These are phyloP conservation scores for Lycia hirtaria DNA, from an alignment of 2,888 invertebrate genomes.

Conservation along the genomic window DNA sequence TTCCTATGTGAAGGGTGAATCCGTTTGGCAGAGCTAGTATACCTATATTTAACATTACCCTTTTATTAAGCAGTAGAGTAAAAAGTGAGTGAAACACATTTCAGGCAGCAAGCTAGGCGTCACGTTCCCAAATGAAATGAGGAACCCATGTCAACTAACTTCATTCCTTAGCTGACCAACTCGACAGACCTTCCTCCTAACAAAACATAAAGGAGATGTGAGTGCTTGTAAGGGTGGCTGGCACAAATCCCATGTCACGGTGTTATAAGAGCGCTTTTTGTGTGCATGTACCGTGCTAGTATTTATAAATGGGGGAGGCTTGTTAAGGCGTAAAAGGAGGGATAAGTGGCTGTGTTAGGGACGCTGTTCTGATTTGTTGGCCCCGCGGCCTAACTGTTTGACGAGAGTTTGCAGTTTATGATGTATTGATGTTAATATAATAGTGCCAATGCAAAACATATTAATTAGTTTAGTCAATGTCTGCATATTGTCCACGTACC, in stretches of 20 bases:
- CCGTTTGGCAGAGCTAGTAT: too few species aligned
- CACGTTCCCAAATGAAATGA: slow-evolving; percentile 47
- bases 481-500: too few species aligned
- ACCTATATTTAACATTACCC: too few species aligned
- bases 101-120: slow-evolving; percentile 40
- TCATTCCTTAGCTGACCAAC: slow-evolving; percentile 43
- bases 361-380: slow-evolving; percentile 14
- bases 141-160: slow-evolving; percentile 49
- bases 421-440: too few species aligned
- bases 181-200: slow-evolving; percentile 25
- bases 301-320: slow-evolving; percentile 20
- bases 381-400: neutral
- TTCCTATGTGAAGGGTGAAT: too few species aligned
- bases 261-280: slow-evolving; percentile 26
- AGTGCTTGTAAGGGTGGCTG: slow-evolving; percentile 6
- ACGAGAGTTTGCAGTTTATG: neutral
- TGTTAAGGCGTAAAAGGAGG: slow-evolving; percentile 22
- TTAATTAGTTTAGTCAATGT: too few species aligned
- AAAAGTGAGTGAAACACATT: slow-evolving; percentile 20
- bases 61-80: too few species aligned
- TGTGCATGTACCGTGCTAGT: slow-evolving; percentile 26
- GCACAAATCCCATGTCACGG: neutral
- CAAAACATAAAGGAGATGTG: neutral
- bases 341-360: slow-evolving; percentile 18
- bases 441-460: too few species aligned